Evolutionary conservation across 2,113 vertebrate species (phyloP), one percentile per base, ranked within the genome.

Genomic region (Hystrix cristata): DNA sequence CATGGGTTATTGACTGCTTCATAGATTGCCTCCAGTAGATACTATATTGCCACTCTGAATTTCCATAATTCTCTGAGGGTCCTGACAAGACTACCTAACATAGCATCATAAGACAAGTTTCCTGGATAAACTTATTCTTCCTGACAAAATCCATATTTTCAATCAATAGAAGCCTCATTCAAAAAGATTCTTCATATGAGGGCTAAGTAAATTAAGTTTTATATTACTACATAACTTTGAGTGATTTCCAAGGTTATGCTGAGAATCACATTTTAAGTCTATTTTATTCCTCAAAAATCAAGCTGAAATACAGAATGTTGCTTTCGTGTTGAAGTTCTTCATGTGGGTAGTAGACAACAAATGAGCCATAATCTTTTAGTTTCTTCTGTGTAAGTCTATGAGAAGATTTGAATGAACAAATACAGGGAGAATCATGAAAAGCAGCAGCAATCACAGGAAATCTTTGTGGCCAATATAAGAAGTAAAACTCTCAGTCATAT

Each of bases 81-180:
- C 16, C 51, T 94, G 67, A 93, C 69, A 94, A 87, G 55, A 7
- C 55, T 92, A 87, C 76, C 69, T 93, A 57, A 97, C 93, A 90
- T 19, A 59, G 27, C 87, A 95, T 57, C 38, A 72, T 1, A 96
- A 51, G 93, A 76, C 74, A 90, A 87, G 59, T 91, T 97, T 95
- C 62, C 69, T 79, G 71, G 53, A 83, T 95, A 89, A 94, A 95
- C 62, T 90, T 98, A 95, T 59, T 96, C 53, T 90, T 93, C 94
- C 69, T 96, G 91, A 96, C 95, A 98, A 96, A 82, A 97, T 97
- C 93, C 71, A 94, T 97, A 97, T 94, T 97, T 93, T 94, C 79
- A 95, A 95, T 97, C 97, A 97, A 95, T 92, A 90, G 74, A 72
- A 93, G 65, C 27, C 69, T 94, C 69, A 87, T 90, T 96, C 62